These are phyloP conservation scores for Drosophila ustulata DNA, from an alignment of 2,888 invertebrate genomes.

Conservation along the genomic window DNA sequence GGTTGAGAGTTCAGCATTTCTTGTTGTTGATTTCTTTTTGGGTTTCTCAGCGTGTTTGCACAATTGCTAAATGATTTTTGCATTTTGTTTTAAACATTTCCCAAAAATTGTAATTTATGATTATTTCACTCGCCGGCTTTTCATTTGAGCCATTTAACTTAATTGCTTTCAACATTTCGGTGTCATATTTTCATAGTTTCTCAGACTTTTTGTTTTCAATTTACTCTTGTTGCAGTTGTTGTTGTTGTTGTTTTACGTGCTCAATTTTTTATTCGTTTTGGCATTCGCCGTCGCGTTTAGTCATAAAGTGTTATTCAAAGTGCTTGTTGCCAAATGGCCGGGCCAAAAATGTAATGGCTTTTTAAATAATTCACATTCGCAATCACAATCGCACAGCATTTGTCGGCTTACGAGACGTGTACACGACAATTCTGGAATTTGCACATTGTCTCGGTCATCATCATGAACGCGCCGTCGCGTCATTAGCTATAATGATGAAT, in stretches of 20 bases:
- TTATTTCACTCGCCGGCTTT: conserved; percentile 31
- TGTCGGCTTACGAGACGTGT: background rate
- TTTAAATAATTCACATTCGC: conserved; percentile 23
- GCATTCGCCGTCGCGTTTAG: conserved; percentile 11
- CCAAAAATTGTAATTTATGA: conserved; percentile 34
- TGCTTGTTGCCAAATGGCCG: conserved; percentile 8
- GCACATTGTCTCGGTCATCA: conserved; percentile 4
- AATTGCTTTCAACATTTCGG: conserved; percentile 29
- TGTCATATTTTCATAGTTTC: conserved; percentile 27
- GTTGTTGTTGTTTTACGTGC: background rate
- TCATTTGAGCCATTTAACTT: conserved; percentile 31
- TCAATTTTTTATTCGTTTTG: conserved; percentile 8
- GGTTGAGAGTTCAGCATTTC: conserved; percentile 5
- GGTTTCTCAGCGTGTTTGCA: conserved; percentile 3
- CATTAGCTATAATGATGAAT: background rate
- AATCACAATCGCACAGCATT: conserved; percentile 1
- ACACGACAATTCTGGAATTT: background rate
- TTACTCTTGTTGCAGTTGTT: no score
- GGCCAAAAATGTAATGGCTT: conserved; percentile 7
- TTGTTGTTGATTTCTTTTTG: background rate
- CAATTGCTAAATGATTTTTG: conserved; percentile 16
- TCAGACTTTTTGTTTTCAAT: conserved; percentile 7
- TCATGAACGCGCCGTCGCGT: background rate
- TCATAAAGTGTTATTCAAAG: conserved; percentile 13
- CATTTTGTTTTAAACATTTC: conserved; percentile 43